These are phyloP conservation scores for Rana temporaria DNA, from an alignment of 2,113 vertebrate genomes.

Conservation along the genomic window DNA sequence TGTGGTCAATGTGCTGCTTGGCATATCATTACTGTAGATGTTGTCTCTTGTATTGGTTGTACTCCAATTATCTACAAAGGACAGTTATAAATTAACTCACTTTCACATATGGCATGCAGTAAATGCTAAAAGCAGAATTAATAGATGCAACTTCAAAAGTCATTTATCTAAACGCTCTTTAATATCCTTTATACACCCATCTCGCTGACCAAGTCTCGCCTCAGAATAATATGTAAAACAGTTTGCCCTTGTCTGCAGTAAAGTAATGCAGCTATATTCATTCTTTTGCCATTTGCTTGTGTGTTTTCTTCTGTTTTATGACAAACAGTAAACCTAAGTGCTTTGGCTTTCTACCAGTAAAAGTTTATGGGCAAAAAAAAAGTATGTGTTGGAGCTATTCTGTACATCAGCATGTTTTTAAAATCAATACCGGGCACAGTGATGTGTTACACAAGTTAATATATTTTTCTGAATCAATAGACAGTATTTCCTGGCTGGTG, in stretches of 20 bases:
- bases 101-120: slow-evolving; percentile 25
- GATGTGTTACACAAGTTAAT: no score
- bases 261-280: neutral
- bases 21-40: slow-evolving; percentile 26
- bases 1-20: neutral
- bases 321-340: neutral
- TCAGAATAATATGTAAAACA: neutral
- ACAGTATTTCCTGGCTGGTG: no score
- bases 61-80: slow-evolving; percentile 36
- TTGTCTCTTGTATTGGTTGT: slow-evolving; percentile 26
- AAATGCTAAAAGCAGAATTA: slow-evolving; percentile 23
- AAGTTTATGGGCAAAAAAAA: no score
- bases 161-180: slow-evolving; percentile 11
- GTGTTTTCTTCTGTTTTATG: neutral
- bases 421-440: no score
- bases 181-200: slow-evolving; percentile 1
- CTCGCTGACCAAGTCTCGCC: neutral
- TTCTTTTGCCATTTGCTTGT: neutral
- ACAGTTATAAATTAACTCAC: slow-evolving; percentile 37
- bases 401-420: no score
- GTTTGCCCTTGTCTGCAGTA: neutral
- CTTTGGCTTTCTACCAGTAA: no score
- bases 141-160: slow-evolving; percentile 8
- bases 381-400: no score
- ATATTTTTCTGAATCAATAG: no score